Evolutionary conservation across 2,797 vertebrate species (phyloP), one percentile per base, ranked within the genome.

Genomic region (Champsocephalus esox): DNA sequence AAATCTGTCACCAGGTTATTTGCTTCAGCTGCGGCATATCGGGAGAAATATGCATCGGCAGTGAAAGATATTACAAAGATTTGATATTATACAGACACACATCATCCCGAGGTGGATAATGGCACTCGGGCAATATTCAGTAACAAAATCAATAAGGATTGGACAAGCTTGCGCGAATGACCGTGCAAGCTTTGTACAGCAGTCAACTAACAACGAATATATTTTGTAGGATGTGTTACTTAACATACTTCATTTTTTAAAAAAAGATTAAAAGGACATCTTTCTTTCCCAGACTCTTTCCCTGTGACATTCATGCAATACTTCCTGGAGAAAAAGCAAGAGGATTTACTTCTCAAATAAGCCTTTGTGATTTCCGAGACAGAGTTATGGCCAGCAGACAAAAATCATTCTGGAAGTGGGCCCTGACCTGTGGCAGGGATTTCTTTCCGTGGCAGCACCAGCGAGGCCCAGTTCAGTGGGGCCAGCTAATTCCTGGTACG

Each of bases 401-500:
- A 70, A 87, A 89, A 80, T 83, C 65, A 50, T 69, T 80, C 70
- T 88, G 83, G 77, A 84, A 61, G 72, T 63, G 9, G 32, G 79
- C 75, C 86, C 66, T 80, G 79, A 88, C 82, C 85, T 75, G 80
- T 79, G 86, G 84, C 79, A 60, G 70, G 85, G 84, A 86, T 82
- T 88, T 91, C 88, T 90, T 83, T 88, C 92, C 89, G 80, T 82
- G 84, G 90, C 87, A 80, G 86, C 73, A 86, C 66, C 83, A 73
- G 82, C 9, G 5, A 84, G 87, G 80, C 87, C 81, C 67, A 44
- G 87, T 82, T 81, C 73, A 92, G 90, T 69, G 59, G 91, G 89
- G 91, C 91, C 91, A 88, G 86, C 88, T 94, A 92, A 94, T 92
- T 94, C 90, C 88, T 92, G 85, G 86, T 89, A 79, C 64, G 72